A percentile compares a stretch with the other conserved stretches of the same genome.
These are phyloP conservation scores for Thumatha senex DNA, from an alignment of 2,888 invertebrate genomes.

Conservation along the genomic window DNA sequence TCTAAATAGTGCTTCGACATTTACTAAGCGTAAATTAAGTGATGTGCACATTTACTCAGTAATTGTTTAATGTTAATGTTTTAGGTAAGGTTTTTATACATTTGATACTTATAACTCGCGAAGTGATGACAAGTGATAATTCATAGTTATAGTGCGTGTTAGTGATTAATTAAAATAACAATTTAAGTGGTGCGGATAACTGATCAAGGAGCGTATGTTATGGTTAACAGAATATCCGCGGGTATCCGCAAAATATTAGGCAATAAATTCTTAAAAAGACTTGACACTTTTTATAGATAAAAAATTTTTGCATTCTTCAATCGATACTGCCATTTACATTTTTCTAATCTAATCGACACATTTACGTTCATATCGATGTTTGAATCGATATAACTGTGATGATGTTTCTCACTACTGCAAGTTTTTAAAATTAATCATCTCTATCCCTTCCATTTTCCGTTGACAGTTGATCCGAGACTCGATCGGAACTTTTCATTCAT, in stretches of 20 bases:
- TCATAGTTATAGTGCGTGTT: conserved; percentile 73
- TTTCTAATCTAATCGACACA: conserved; percentile 53
- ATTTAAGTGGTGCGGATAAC: conserved; percentile 75
- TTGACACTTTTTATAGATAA: conserved; percentile 74
- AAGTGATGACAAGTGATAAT: conserved; percentile 82
- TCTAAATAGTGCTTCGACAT: conserved; percentile 65
- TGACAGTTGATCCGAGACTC: no score
- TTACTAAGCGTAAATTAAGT: conserved; percentile 69
- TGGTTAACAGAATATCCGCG: conserved; percentile 51
- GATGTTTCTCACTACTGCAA: neutral
- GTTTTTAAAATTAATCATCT: neutral
- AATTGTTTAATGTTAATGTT: conserved; percentile 70
- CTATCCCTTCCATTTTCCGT: neutral
- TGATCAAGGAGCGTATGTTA: conserved; percentile 51
- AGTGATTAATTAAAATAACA: conserved; percentile 50
- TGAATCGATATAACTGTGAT: neutral
- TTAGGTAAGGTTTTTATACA: conserved; percentile 79
- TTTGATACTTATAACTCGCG: conserved; percentile 82
- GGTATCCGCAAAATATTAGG: conserved; percentile 55
- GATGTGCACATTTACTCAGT: conserved; percentile 74
- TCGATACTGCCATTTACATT: conserved; percentile 75
- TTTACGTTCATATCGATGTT: conserved; percentile 6
- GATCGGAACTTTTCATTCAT: no score
- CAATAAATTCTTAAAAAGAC: conserved; percentile 77
- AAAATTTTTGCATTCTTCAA: conserved; percentile 69